Evolutionary conservation across 1,140 invertebrate species (phyloP), one percentile per base, ranked within the genome.

Genomic region (Bombus fervidus): DNA sequence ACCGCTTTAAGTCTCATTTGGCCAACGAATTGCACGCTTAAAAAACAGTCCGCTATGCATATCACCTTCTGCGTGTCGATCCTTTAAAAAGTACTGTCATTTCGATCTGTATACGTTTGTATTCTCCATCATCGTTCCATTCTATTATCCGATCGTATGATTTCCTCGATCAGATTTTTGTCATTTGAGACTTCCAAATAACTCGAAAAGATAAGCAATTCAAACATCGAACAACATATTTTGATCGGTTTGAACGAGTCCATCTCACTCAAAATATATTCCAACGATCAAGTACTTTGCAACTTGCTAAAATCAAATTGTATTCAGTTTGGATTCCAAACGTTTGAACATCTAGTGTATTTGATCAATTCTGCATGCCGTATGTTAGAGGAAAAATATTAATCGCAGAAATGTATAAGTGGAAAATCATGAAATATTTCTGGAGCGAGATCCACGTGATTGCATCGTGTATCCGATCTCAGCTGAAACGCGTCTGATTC

Each of bases 11-110:
- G 75, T 89, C 76, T 91, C 78, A 80, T 85, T 89, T 87, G 84
- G 74, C 82, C 71, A 71, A 86, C 41, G 71, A 75, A 91, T 91
- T 91, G 88, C 90, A 91, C 90, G 82, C 78, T 75, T 59, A 47
- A 57, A 80, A 89, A 66, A n/a, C 53, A 66, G 9, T 81, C 43
- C 37, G 57, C 37, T 78, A 43, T 43, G n/a, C 39, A 13, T 89
- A 69, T 71, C 41, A 64, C 59, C 18, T 53, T 64, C 31, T 31
- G 74, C 62, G 69, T 83, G 41, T 84, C 81, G 62, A 34, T 69
- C 53, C 12, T 53, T n/a, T 5, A 85, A 85, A 87, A 87, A 87
- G 75, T 86, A 89, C 88, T 86, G 25, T 80, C 83, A 72, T 85
- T 72, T 80, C 76, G 39, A 85, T 72, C 9, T n/a, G 47, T 43